A percentile compares a stretch with the other conserved stretches of the same genome.
Conservation (phyloP, 2,888 invertebrate genomes). For the Philaethria dido region DNA sequence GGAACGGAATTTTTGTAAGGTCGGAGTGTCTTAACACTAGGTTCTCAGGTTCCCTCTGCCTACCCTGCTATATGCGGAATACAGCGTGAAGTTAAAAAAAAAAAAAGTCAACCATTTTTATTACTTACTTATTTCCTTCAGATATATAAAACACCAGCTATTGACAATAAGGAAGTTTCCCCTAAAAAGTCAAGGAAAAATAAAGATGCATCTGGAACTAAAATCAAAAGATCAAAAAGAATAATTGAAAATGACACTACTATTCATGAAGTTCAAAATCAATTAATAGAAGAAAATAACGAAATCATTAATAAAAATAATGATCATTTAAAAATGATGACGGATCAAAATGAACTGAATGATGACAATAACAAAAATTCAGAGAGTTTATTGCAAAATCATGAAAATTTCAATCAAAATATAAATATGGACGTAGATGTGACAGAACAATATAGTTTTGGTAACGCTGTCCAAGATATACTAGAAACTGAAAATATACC, state of each 20-base stretch:
- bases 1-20: no score
- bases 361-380: background rate
- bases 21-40: no score
- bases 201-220: slow-evolving; percentile 72
- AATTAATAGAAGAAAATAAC: background rate
- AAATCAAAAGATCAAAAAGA: slow-evolving; percentile 67
- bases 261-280: background rate
- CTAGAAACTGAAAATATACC: slow-evolving; percentile 32
- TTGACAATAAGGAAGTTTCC: slow-evolving; percentile 14
- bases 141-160: slow-evolving; percentile 34
- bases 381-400: slow-evolving; percentile 3
- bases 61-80: no score
- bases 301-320: no score
- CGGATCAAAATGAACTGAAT: no score
- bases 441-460: slow-evolving; percentile 30
- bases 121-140: no score
- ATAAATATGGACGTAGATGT: slow-evolving; percentile 24
- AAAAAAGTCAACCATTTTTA: no score
- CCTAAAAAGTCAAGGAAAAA: slow-evolving; percentile 57
- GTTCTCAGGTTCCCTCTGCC: no score
- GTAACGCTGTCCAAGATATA: slow-evolving; percentile 33
- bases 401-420: background rate
- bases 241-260: slow-evolving; percentile 2
- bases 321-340: no score
- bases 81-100: no score